These are phyloP conservation scores for Opisthograptis luteolata DNA, from an alignment of 2,888 invertebrate genomes.

Conservation along the genomic window DNA sequence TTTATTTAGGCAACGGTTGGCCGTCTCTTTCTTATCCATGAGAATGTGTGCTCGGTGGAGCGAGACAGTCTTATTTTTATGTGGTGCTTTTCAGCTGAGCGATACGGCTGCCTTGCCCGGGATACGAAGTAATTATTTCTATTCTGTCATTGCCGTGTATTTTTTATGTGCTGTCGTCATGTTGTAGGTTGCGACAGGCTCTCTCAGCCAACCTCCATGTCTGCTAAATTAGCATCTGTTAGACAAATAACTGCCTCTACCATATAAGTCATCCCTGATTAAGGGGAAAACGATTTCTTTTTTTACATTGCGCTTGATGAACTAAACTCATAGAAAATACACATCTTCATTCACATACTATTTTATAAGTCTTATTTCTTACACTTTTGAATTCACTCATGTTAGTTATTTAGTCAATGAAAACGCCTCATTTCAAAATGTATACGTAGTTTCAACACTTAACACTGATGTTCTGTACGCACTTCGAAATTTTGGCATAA, in stretches of 20 bases:
- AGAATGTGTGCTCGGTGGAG: slow-evolving; percentile 47
- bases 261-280: neutral
- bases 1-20: slow-evolving; percentile 80
- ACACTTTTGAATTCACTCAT: too few relatives aligned
- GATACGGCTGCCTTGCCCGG: slow-evolving; percentile 77
- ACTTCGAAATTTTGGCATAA: too few relatives aligned
- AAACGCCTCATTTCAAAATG: too few relatives aligned
- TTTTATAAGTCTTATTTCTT: too few relatives aligned
- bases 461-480: too few relatives aligned
- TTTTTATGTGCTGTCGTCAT: slow-evolving; percentile 75
- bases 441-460: too few relatives aligned
- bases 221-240: slow-evolving; percentile 36
- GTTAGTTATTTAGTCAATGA: too few relatives aligned
- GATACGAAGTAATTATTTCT: slow-evolving; percentile 84
- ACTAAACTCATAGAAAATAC: too few relatives aligned
- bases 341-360: too few relatives aligned
- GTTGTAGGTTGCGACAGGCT: slow-evolving; percentile 51
- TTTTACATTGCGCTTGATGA: too few relatives aligned
- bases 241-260: slow-evolving; percentile 33
- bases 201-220: slow-evolving; percentile 35
- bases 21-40: slow-evolving; percentile 62
- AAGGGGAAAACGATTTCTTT: neutral
- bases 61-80: slow-evolving; percentile 61
- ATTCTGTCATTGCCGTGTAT: slow-evolving; percentile 83
- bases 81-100: slow-evolving; percentile 47